Conservation (phyloP, 2,113 vertebrate species). For the Lagopus muta region DNA sequence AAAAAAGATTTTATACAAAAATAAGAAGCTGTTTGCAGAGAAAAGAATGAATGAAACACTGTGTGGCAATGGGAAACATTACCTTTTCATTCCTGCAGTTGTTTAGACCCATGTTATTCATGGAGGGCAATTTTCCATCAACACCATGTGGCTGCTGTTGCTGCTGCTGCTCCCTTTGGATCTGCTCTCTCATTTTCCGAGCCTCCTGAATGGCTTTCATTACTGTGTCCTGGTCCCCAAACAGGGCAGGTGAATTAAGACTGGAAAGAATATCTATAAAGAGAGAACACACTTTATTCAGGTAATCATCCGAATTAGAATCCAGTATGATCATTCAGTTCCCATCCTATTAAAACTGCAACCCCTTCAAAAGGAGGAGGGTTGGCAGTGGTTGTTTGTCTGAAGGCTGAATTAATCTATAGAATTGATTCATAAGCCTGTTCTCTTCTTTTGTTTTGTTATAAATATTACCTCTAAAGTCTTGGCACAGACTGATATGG, state of each 20-base stretch:
- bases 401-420: neutral
- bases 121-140: conserved; percentile 91
- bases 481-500: neutral
- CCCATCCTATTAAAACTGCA: neutral
- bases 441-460: neutral
- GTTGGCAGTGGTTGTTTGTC: neutral
- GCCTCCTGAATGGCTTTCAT: conserved; percentile 99
- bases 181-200: conserved; percentile 98
- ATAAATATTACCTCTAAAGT: neutral
- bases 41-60: conserved; percentile 11
- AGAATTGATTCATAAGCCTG: neutral
- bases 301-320: neutral
- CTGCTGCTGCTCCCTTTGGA: conserved; percentile 89
- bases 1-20: neutral
- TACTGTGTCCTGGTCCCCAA: conserved; percentile 99
- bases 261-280: conserved; percentile 96
- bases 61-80: conserved; percentile 18
- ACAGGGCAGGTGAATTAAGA: conserved; percentile 96
- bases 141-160: conserved; percentile 88
- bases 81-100: conserved; percentile 98
- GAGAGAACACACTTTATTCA: conserved; percentile 31
- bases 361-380: neutral
- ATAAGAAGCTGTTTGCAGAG: neutral
- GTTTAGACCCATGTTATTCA: conserved; percentile 91
- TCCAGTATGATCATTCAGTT: neutral